Base-by-base conservation (phyloP, 2,888 invertebrate genomes). In the Volucella inflata region DNA sequence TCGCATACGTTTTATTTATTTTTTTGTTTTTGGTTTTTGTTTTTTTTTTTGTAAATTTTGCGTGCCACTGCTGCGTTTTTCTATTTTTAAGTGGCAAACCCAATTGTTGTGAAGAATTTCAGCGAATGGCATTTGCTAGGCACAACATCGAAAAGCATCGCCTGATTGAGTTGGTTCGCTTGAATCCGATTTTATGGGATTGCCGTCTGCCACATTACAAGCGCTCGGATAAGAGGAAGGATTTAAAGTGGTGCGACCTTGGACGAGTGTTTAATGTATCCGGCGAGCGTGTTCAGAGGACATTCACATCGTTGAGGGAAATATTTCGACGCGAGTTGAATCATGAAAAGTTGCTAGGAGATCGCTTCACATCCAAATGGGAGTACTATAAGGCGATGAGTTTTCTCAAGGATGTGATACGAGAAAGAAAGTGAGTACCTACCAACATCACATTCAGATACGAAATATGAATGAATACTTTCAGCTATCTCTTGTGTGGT, bases 61-160 rank as follows among this genome's bases (percentile, higher is more conserved):
- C 80, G 72, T 87, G 77, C 74, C 77, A 77, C 72, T 70, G 74
- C 72, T 77, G 78, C 76, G 85, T 71, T 72, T 21, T 76, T 85
- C 85, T 85, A 85, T 81, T 85, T 85, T 51, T 80, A 77, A 76
- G 48, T 71, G 55, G 17, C 38, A 36, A 42, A 51, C 21, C 42
- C n/a, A 11, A 10, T 12, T 9, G 3, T 36, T 21, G 57, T 42
- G 53, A 42, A 38, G 78, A 65, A 81, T 76, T 70, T 78, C 40
- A 48, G 48, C 42, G 71, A 42, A 91, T 91, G 91, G 91, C 91
- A 80, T 91, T 91, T 87, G 89, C 91, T 17, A 91, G 91, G 1
- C 91, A 91, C 87, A 91, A 91, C 88, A 91, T 91, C 77, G 91
- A 91, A 83, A 91, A 91, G 87, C 90, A 91, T 87, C 91, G 91